Base-by-base conservation (phyloP, 1,140 invertebrate species). In the Sarcophaga bullata region DNA sequence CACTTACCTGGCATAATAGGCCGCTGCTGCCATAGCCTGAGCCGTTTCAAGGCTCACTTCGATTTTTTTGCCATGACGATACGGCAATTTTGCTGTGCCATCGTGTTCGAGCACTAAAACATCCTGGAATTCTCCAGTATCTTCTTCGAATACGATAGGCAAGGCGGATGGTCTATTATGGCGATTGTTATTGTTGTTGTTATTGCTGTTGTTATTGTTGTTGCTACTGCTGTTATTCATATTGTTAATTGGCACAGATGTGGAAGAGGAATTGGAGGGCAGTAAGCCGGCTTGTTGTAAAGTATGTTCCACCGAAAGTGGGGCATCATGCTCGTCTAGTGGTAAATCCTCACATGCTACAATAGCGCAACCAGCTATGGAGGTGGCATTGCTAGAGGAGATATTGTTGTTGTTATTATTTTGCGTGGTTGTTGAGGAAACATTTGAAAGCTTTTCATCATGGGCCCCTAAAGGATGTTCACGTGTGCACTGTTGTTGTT, bases 51-150 rank as follows among this genome's bases (percentile, higher is more conserved):
- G 68, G 62, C 83, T 82, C 54, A 85, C 73, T 81, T 85, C 84
- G 73, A 85, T 85, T 82, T 85, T 85, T 81, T 84, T 84, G 58
- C 84, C 83, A 73, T 85, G 84, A 46, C 84, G 84, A 83, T 85
- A 83, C 5, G 68, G 82, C 17, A 82, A 81, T 80, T 84, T 85
- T 0, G 84, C 84, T 6, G 82, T 84, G 25, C 83, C 84, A 49
- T 82, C 83, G 46, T 82, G 81, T 81, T 81, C 83, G 46, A 81
- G 80, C 0, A 82, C 83, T 6, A 82, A 48, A 8, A 82, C 81
- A 76, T 80, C 80, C 72, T 82, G 78, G 17, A 81, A 82, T 72
- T 82, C 80, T n/a, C 81, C 81, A 47, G 81, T 81, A 19, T 84
- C 83, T 78, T 84, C 83, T 52, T 84, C 83, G 52, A 84, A 84